Conservation (phyloP, 2,797 vertebrate species). For the Clarias laeviceps region DNA sequence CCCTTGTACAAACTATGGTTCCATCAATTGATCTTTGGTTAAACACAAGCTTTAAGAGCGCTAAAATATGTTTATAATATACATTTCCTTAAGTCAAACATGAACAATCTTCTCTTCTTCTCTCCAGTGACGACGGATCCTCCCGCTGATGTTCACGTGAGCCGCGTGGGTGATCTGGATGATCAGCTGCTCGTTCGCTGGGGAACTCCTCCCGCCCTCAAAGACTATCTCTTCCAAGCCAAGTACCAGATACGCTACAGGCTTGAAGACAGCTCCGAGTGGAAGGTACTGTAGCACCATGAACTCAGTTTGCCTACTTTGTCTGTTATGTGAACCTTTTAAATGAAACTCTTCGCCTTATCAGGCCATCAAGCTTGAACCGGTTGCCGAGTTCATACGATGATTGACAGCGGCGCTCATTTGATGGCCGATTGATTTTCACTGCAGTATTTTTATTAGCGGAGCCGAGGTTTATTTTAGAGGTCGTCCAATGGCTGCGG, state of each 20-base stretch:
- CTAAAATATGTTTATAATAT: not conserved
- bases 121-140: conserved; percentile 82
- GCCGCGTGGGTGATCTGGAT: conserved; percentile 83
- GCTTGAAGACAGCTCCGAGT: conserved; percentile 84
- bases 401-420: conserved; percentile 17
- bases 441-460: conserved; percentile 24
- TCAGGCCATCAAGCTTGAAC: conserved; percentile 5
- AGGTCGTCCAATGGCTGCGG: conserved; percentile 17
- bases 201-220: conserved; percentile 83
- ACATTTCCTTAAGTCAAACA: not conserved
- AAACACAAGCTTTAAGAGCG: not conserved
- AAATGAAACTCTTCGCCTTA: not conserved
- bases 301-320: not conserved
- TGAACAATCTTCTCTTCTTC: not conserved
- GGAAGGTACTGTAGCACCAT: conserved; percentile 76
- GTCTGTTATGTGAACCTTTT: not conserved
- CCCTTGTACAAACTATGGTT: no score
- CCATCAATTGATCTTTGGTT: not conserved
- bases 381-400: not conserved
- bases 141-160: conserved; percentile 80
- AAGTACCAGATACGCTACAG: conserved; percentile 89
- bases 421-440: conserved; percentile 30
- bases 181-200: conserved; percentile 86
- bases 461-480: conserved; percentile 18
- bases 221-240: conserved; percentile 88